Base-by-base conservation (phyloP, 2,113 vertebrate genomes). In the Sphyrna mokarran region DNA sequence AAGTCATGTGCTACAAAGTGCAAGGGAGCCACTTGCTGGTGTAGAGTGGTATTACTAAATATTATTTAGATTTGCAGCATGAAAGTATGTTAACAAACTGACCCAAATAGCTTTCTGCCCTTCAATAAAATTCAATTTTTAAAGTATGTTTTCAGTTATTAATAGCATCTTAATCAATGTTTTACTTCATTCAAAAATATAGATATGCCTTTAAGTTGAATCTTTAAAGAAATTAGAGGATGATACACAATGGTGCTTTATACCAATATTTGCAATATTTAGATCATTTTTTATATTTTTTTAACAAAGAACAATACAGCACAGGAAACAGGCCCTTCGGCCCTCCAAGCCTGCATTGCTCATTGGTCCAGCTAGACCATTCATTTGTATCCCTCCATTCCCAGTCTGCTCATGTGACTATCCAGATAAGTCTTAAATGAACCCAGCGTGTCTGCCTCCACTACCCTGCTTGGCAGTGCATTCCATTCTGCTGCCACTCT, bases 221-320 rank as follows among this genome's bases (percentile, higher is more conserved):
- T 10, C 23, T n/a, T 33, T 48, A 43, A 86, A 48, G 43, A 86
- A 91, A 66, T 66, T 63, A 37, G 33, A 69, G n/a, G 20, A 70
- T 40, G 63, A 66, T 43, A 18, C 26, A 20, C 0, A 40, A 18
- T 20, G 43, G 20, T 69, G 5, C 89, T 43, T 48, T 13, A 9
- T 11, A 94, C 43, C 23, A 70, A 37, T 94, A 68, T 94, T 70
- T 43, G 22, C 14, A 43, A 29, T 26, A 37, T n/a, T 94, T 22
- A 70, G 22, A 94, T 94, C 20, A 40, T 94, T 94, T 68, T 26
- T 23, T 70, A 94, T 94, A 43, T 43, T 43, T 94, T 94, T 29
- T 26, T 16, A 40, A 48, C 43, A 48, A 48, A 48, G 43, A 48
- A 48, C 43, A 48, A 48, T 48, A 48, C 43, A 48, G 43, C 43